phyloP scores from a whole-genome alignment of 1,140 invertebrate genomes.

The Matsumurasca onukii region DNA sequence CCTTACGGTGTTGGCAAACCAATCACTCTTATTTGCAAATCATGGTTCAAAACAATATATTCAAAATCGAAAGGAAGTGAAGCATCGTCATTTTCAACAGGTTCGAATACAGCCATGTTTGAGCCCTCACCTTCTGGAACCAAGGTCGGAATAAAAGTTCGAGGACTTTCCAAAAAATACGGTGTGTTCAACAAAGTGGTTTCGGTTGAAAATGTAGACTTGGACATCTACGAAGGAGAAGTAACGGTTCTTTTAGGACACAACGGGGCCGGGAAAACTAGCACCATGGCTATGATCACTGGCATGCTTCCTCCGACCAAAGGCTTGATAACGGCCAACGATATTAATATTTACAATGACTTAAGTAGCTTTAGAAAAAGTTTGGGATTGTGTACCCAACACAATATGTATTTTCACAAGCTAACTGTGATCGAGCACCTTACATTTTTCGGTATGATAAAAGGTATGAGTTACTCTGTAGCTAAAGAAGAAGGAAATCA shows the following conservation, averaged over 20 bases:
- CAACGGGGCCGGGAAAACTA: slow-evolving; percentile 89
- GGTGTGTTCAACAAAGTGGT: slow-evolving; percentile 19
- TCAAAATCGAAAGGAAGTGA: background rate
- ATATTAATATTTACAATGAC: background rate
- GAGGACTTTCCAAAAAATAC: slow-evolving; percentile 29
- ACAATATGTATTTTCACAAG: slow-evolving; percentile 7
- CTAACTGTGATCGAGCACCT: slow-evolving; percentile 64
- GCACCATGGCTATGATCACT: slow-evolving; percentile 59
- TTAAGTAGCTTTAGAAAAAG: background rate
- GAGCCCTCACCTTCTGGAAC: background rate
- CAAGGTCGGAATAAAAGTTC: slow-evolving; percentile 24
- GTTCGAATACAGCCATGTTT: background rate
- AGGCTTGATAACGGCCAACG: background rate
- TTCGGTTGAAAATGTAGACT: slow-evolving; percentile 38
- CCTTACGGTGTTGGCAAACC: background rate
- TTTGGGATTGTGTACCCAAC: slow-evolving; percentile 2
- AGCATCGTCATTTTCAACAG: background rate
- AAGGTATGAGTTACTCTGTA: slow-evolving; percentile 48
- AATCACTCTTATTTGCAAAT: background rate
- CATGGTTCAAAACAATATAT: background rate
- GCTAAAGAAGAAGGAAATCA: slow-evolving; percentile 44
- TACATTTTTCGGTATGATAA: slow-evolving; percentile 50
- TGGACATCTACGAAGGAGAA: too few species aligned
- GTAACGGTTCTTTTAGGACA: slow-evolving; percentile 85
- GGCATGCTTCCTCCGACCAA: slow-evolving; percentile 29